A percentile compares a stretch with the other conserved stretches of the same genome.
Conservation (phyloP, 2,113 vertebrate species). For the Eira barbara region DNA sequence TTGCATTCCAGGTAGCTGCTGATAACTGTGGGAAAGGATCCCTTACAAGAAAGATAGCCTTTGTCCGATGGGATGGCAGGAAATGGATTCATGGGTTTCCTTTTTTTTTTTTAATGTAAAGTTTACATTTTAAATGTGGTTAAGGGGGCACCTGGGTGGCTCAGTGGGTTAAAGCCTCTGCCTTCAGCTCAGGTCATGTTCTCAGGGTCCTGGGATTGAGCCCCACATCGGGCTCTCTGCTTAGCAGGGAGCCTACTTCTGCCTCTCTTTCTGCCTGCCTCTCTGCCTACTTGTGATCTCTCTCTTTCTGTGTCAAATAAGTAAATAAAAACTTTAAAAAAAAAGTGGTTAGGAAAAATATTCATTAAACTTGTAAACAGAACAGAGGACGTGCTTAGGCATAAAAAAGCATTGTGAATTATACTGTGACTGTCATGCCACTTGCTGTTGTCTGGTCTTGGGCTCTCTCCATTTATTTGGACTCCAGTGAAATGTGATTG, state of each 20-base stretch:
- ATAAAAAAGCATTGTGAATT: neutral
- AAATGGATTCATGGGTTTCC: neutral
- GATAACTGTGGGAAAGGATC: neutral
- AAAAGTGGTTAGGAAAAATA: neutral
- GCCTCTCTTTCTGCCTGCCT: too few species aligned
- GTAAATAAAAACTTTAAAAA: too few species aligned
- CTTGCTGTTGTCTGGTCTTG: neutral
- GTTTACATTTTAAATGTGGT: conserved; percentile 8
- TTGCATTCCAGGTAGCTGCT: neutral
- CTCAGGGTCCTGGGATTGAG: too few species aligned
- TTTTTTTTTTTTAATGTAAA: neutral
- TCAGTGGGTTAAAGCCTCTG: too few species aligned
- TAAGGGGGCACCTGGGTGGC: neutral
- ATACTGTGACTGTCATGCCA: neutral
- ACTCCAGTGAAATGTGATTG: conserved; percentile 26
- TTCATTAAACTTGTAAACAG: neutral
- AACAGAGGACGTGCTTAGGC: neutral
- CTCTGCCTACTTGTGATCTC: too few species aligned
- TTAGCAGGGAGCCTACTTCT: too few species aligned
- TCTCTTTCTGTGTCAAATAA: too few species aligned
- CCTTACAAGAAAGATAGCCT: neutral
- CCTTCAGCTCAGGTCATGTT: too few species aligned
- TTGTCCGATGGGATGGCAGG: neutral
- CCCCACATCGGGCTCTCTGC: too few species aligned
- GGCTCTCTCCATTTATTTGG: neutral